Base-by-base conservation (phyloP, 2,888 invertebrate species). In the Boloria selene region DNA sequence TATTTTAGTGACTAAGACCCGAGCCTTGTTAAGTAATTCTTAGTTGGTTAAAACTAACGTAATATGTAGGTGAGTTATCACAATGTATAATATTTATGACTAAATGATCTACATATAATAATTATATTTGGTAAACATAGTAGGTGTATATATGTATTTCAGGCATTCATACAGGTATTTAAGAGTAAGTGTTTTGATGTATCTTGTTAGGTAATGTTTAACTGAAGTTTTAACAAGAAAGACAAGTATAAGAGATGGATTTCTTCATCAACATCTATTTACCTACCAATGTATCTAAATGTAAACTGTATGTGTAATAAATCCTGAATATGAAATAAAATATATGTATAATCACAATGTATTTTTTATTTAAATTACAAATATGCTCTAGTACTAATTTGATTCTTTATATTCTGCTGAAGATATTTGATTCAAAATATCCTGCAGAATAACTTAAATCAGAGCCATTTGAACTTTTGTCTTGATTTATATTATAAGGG, bases 21-120 rank as follows among this genome's bases (percentile, higher is more conserved):
- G 84, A 86, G 83, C 84, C 85, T 84, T 81, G 83, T 80, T 74
- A 80, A 79, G 68, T 81, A 75, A 71, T 59, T 60, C 42, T 64
- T 79, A 77, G 79, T 62, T 38, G 38, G 42, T 38, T 44, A 13
- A 42, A 26, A 16, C 22, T 44, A 26, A 31, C 10, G 17, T 44
- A 22, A 45, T 31, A n/a, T 44, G 22, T 31, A n/a, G 49, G 22
- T 50, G 22, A 50, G 44, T 42, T 50, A 61, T 52, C 31, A 45
- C n/a, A 61, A 31, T 61, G 58, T 59, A 45, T 56, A 50, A 44
- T 26, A 22, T 38, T 18, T 18, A 55, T 18, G 44, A 44, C 3
- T 44, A 18, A 18, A 44, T 18, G 22, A 56, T 56, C 18, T 22
- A 44, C n/a, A n/a, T 10, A 4, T 13, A 13, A 18, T 49, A 49